These are phyloP conservation scores for Trididemnum clinides DNA, from an alignment of 23 tunicate species.

Conservation along the genomic window DNA sequence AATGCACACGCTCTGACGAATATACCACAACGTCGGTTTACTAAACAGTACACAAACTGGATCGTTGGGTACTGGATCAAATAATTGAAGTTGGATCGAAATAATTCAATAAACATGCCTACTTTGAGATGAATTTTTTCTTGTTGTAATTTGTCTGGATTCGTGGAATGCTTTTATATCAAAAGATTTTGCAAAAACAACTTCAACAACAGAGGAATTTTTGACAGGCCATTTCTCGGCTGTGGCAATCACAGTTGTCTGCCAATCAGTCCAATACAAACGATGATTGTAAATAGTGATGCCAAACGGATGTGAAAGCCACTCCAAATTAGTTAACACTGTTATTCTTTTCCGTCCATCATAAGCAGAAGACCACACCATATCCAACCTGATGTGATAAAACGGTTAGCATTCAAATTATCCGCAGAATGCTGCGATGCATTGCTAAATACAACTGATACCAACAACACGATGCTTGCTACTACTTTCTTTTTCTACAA, in stretches of 20 bases:
- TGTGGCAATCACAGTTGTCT: conserved; percentile 68
- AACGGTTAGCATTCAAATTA: too few species aligned
- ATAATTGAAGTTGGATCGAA: not conserved
- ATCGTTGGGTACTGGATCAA: not conserved
- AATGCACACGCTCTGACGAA: too few species aligned
- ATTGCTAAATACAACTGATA: too few species aligned
- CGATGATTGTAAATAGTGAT: conserved; percentile 58
- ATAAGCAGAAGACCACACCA: conserved; percentile 52
- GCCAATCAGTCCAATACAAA: conserved; percentile 89
- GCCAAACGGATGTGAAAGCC: conserved; percentile 81
- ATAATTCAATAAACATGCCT: not conserved
- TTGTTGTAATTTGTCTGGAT: conserved; percentile 55
- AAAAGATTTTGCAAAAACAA: conserved; percentile 36
- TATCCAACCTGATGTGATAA: not conserved
- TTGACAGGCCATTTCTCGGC: conserved; percentile 79
- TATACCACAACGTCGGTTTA: too few species aligned
- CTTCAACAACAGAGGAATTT: conserved; percentile 47
- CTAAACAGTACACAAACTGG: not conserved
- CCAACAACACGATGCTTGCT: too few species aligned
- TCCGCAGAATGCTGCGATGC: too few species aligned
- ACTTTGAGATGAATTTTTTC: not conserved
- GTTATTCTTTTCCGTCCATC: conserved; percentile 40
- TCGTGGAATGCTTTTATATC: conserved; percentile 81
- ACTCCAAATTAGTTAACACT: conserved; percentile 39
- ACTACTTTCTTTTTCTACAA: too few species aligned